A percentile compares a stretch with the other conserved stretches of the same genome.
These are phyloP conservation scores for Arrhopalites spinosus DNA, from an alignment of 2,888 invertebrate species.

Conservation along the genomic window DNA sequence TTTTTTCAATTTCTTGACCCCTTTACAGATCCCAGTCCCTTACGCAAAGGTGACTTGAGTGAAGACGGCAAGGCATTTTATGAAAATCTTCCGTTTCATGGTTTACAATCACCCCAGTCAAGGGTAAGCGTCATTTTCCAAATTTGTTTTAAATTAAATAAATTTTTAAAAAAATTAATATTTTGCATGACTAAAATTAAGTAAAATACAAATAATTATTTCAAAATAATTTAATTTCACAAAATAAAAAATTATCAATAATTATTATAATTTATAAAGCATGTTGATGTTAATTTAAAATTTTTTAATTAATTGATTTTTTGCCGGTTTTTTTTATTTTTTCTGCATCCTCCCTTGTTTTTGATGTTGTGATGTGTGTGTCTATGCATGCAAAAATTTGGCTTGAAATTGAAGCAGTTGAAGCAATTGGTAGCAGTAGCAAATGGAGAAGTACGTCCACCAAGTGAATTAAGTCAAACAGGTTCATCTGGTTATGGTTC, in stretches of 20 bases:
- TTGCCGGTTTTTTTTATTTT: conserved; percentile 1
- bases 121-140: conserved; percentile 72
- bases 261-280: no score
- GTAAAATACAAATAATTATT: not conserved
- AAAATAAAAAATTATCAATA: no score
- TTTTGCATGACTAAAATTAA: not conserved
- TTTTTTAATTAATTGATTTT: no score
- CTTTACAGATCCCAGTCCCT: conserved; percentile 56
- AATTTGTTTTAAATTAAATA: not conserved
- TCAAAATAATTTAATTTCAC: no score
- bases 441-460: conserved; percentile 57
- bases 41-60: conserved; percentile 61
- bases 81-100: conserved; percentile 94
- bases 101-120: conserved; percentile 89
- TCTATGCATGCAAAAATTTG: not conserved
- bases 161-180: not conserved
- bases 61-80: conserved; percentile 83
- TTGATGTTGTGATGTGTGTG: conserved; percentile 25
- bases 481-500: conserved; percentile 64
- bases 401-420: conserved; percentile 15
- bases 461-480: conserved; percentile 60
- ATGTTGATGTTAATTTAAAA: no score
- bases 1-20: not conserved
- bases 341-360: conserved; percentile 11
- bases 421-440: conserved; percentile 33